phyloP scores from a whole-genome alignment of 2,888 invertebrate genomes.

The Aporophyla lueneburgensis region DNA sequence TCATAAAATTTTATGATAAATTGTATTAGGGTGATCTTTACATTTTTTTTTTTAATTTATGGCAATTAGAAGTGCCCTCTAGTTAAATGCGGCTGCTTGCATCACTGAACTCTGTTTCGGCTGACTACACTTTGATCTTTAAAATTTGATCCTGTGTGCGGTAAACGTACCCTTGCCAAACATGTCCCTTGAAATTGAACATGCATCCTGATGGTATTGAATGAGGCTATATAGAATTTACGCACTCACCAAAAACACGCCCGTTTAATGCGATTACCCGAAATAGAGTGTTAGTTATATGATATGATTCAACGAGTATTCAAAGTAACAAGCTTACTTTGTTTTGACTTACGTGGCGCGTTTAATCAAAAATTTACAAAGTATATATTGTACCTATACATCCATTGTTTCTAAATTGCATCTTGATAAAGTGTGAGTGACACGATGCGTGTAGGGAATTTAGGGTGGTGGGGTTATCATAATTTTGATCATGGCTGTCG shows the following conservation, averaged over 20 bases:
- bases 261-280: slow-evolving; percentile 6
- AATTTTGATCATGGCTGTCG: slow-evolving; percentile 37
- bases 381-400: neutral
- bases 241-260: slow-evolving; percentile 7
- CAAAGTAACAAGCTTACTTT: neutral
- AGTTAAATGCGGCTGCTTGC: neutral
- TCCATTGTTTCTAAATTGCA: slow-evolving; percentile 16
- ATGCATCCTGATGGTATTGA: slow-evolving; percentile 9
- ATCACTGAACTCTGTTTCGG: slow-evolving; percentile 9
- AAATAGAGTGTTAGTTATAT: neutral
- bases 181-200: neutral
- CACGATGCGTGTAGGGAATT: slow-evolving; percentile 19
- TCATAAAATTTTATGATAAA: slow-evolving; percentile 49
- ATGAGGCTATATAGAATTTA: slow-evolving; percentile 18
- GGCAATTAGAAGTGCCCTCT: slow-evolving; percentile 26
- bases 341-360: neutral
- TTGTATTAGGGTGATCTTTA: slow-evolving; percentile 30
- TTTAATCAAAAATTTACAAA: neutral
- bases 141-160: slow-evolving; percentile 12
- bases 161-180: slow-evolving; percentile 19
- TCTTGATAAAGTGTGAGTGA: slow-evolving; percentile 26
- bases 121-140: slow-evolving; percentile 9
- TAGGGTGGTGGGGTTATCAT: slow-evolving; percentile 28
- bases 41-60: slow-evolving; percentile 48
- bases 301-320: neutral